Evolutionary conservation across 1,140 invertebrate genomes (phyloP).

Genomic region (Episyrphus balteatus): DNA sequence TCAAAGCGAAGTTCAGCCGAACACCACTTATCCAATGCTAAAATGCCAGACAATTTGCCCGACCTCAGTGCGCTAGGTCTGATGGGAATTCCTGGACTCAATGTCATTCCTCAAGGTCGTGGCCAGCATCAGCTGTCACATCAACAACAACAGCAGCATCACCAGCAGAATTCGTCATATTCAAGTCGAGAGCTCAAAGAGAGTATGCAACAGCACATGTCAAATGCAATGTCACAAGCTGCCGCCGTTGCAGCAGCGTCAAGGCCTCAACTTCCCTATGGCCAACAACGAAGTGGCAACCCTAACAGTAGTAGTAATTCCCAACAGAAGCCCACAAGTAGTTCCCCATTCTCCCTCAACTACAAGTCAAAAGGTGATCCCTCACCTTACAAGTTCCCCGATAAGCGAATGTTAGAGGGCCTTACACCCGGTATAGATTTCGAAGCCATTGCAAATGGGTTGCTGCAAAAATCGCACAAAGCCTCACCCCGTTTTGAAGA

Average conservation of each 20-base stretch:
- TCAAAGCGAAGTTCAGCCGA: conserved; percentile 17
- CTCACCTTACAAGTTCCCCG: conserved; percentile 20
- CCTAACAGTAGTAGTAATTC: too few relatives aligned
- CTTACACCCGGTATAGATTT: conserved; percentile 32
- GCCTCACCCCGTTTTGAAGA: conserved; percentile 39
- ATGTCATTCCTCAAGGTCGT: conserved; percentile 24
- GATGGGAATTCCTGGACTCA: conserved; percentile 30
- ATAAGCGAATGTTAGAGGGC: conserved; percentile 29
- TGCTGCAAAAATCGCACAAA: conserved; percentile 31
- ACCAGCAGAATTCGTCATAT: conserved; percentile 18
- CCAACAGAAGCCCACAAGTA: too few relatives aligned
- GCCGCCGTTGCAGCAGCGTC: too few relatives aligned
- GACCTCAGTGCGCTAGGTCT: conserved; percentile 27
- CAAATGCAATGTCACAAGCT: too few relatives aligned
- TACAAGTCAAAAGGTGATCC: conserved; percentile 23
- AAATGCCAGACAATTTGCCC: conserved; percentile 21
- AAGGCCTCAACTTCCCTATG: too few relatives aligned
- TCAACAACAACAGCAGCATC: conserved; percentile 16
- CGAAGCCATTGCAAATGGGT: conserved; percentile 29
- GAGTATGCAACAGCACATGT: conserved; percentile 12
- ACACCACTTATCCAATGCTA: conserved; percentile 17
- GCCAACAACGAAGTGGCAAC: too few relatives aligned
- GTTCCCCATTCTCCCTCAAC: conserved; percentile 23
- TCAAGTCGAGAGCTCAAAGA: conserved; percentile 20
- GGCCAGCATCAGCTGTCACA: conserved; percentile 7